Base-by-base conservation (phyloP, 1,140 invertebrate species). In the Temnothorax longispinosus region DNA sequence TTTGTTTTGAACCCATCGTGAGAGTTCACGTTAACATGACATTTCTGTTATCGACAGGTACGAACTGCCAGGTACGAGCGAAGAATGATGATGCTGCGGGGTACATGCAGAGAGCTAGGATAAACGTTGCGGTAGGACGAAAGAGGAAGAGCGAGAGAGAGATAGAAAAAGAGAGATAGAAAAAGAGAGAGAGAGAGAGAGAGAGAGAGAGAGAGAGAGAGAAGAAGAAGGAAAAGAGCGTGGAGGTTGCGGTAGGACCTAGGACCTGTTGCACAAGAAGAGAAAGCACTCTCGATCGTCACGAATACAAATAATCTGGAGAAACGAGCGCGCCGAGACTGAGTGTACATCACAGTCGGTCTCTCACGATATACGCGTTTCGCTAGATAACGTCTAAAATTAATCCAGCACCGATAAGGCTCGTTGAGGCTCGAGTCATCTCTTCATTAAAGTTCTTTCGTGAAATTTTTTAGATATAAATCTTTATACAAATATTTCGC, bases 221-320 rank as follows among this genome's bases (percentile, higher is more conserved):
- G 32, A 21, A 77, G 35, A 72, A 52, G 15, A 35, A 52, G 56
- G 1, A 18, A 54, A n/a, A 54, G n/a, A 44, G 15, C 3, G 4
- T 18, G 13, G 54, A 84, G 27, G 62, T 90, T 90, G 89, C 41
- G 89, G 89, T 90, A 90, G 89, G 89, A 86, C 89, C 52, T 90
- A 82, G 64, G 69, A 90, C 89, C 89, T 90, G 89, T 90, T 90
- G 89, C 89, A 27, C 81, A 89, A 89, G 75, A 38, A 86, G 84
- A 81, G 84, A 76, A 58, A 64, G 35, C 75, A 56, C 41, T 76
- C 62, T 78, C 60, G 27, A 85, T 85, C 62, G 74, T 47, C 47
- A 56, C 82, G 47, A 78, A 78, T 47, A 77, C 38, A 78, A 85
- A 76, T 85, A 78, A 85, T 67, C 15, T 32, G 35, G 5, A 27